These are phyloP conservation scores for Eledone cirrhosa DNA, from an alignment of 2,888 invertebrate species.

Conservation along the genomic window DNA sequence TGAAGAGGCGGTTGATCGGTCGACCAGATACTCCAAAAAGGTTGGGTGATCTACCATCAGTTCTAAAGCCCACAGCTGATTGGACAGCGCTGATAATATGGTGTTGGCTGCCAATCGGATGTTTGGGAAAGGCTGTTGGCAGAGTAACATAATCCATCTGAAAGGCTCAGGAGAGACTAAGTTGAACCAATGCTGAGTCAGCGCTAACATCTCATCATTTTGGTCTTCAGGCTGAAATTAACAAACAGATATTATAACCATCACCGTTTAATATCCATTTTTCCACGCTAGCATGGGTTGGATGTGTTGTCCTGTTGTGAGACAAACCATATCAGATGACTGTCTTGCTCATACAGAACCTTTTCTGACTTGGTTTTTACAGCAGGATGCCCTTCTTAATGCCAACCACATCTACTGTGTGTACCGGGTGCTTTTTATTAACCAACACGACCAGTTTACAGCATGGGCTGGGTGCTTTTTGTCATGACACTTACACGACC, in stretches of 20 bases:
- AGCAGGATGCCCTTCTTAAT: too few species aligned
- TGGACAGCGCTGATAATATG: slow-evolving; percentile 75
- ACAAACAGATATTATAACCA: slow-evolving; percentile 10
- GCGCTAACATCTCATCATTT: slow-evolving; percentile 68
- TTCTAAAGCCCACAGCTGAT: slow-evolving; percentile 83
- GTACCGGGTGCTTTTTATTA: too few species aligned
- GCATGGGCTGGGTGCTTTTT: too few species aligned
- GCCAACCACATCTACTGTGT: too few species aligned
- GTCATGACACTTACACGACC: too few species aligned
- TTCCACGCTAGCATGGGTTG: too few species aligned
- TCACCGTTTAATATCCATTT: not conserved
- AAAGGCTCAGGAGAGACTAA: slow-evolving; percentile 71
- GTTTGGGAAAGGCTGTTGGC: slow-evolving; percentile 84
- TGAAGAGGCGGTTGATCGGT: slow-evolving; percentile 76
- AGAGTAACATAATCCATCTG: slow-evolving; percentile 73
- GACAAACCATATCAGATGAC: too few species aligned
- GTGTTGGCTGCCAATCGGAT: slow-evolving; percentile 77
- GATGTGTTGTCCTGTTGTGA: too few species aligned
- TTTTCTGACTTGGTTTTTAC: too few species aligned
- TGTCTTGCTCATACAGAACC: too few species aligned
- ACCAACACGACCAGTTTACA: too few species aligned
- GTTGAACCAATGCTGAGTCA: slow-evolving; percentile 74
- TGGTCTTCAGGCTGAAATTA: slow-evolving; percentile 61
- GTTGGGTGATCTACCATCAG: slow-evolving; percentile 78
- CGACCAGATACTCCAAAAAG: slow-evolving; percentile 81